Evolutionary conservation across 2,888 invertebrate genomes (phyloP).

Genomic region (Hermaeophaga mercurialis): DNA sequence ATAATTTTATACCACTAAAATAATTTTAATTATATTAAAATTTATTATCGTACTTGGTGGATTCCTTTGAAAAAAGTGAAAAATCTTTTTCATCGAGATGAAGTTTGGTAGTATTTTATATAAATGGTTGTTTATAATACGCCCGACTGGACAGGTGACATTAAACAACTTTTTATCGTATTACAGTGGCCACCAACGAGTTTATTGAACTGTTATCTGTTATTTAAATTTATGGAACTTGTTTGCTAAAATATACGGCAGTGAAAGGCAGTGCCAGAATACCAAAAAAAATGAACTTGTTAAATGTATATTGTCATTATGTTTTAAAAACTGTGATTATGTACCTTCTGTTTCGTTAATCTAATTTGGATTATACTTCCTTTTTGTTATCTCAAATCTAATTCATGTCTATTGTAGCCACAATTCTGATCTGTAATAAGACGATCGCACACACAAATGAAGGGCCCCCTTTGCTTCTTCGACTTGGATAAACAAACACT

Average conservation of each 20-base stretch:
- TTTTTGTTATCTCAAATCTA: too few relatives aligned
- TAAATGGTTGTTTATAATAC: not conserved
- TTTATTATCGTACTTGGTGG: not conserved
- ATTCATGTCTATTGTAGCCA: too few relatives aligned
- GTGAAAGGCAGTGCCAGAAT: not conserved
- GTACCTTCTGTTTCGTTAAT: too few relatives aligned
- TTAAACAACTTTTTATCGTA: conserved; percentile 3
- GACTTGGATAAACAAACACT: too few relatives aligned
- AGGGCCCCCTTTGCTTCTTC: too few relatives aligned
- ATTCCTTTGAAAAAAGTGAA: not conserved
- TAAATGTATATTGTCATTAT: too few relatives aligned
- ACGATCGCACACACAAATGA: too few relatives aligned
- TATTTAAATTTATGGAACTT: conserved; percentile 2
- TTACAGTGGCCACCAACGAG: conserved; percentile 10
- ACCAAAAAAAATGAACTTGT: too few relatives aligned
- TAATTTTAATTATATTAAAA: not conserved
- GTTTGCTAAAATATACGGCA: not conserved
- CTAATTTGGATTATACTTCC: too few relatives aligned
- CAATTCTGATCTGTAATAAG: too few relatives aligned
- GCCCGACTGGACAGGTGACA: not conserved
- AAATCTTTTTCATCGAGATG: not conserved
- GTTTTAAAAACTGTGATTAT: too few relatives aligned
- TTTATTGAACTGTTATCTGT: conserved; percentile 12
- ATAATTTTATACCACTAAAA: not conserved
- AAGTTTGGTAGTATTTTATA: not conserved